Percentiles rank a stretch among this genome's conserved stretches.
These are phyloP conservation scores for Deilephila porcellus DNA, from an alignment of 2,888 invertebrate species.

Conservation along the genomic window DNA sequence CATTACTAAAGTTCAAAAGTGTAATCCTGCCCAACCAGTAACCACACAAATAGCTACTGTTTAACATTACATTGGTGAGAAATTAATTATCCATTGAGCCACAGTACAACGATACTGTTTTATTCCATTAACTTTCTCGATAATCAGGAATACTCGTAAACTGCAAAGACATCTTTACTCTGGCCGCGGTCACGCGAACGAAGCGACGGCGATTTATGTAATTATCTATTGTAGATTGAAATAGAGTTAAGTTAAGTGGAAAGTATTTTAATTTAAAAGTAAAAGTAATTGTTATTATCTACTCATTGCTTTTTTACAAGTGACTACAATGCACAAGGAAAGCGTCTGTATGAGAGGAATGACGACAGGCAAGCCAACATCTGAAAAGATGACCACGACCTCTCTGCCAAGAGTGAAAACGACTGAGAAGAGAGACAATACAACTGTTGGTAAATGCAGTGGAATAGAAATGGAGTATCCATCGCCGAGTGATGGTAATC, in stretches of 20 bases:
- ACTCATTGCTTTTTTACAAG: background rate
- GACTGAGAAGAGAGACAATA: too few relatives aligned
- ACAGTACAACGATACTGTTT: slow-evolving; percentile 3
- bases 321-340: too few relatives aligned
- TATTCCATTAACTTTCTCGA: slow-evolving; percentile 30
- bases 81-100: background rate
- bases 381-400: too few relatives aligned
- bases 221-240: background rate
- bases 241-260: background rate
- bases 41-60: too few relatives aligned
- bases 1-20: too few relatives aligned
- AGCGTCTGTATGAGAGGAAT: too few relatives aligned
- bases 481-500: too few relatives aligned
- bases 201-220: background rate
- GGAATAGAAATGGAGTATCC: too few relatives aligned
- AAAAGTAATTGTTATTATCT: background rate
- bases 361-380: too few relatives aligned
- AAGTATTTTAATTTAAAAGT: background rate
- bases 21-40: too few relatives aligned
- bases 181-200: slow-evolving; percentile 7
- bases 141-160: slow-evolving; percentile 27
- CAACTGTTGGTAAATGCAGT: too few relatives aligned
- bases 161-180: slow-evolving; percentile 17
- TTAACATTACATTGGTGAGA: background rate
- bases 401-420: too few relatives aligned